These are phyloP conservation scores for Sphecodes monilicornis DNA, from an alignment of 2,888 invertebrate genomes.

Conservation along the genomic window DNA sequence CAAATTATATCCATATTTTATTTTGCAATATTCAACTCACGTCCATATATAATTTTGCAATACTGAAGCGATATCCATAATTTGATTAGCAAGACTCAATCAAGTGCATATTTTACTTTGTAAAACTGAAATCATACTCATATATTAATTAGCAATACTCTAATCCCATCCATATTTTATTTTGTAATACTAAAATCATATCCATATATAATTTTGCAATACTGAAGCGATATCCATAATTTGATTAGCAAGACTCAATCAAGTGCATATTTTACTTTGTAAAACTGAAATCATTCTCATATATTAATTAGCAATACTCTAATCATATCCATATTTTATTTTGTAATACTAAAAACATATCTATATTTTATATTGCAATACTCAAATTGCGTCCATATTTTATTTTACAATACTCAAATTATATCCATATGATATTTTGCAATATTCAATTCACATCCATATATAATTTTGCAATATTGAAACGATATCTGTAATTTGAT, in stretches of 20 bases:
- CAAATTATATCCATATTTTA: too few relatives aligned
- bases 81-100: too few relatives aligned
- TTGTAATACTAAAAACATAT: constrained; percentile 5
- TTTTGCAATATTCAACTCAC: neutral
- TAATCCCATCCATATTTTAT: neutral
- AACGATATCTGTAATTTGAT: too few relatives aligned
- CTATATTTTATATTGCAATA: constrained; percentile 17
- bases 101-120: too few relatives aligned
- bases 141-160: too few relatives aligned
- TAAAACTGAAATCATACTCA: too few relatives aligned
- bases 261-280: neutral
- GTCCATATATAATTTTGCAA: too few relatives aligned
- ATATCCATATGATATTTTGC: constrained; percentile 2
- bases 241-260: neutral
- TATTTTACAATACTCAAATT: neutral
- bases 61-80: too few relatives aligned
- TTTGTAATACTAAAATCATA: neutral
- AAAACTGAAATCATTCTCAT: neutral
- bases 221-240: constrained; percentile 16
- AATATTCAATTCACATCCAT: too few relatives aligned
- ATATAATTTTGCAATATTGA: too few relatives aligned
- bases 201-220: neutral
- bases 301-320: too few relatives aligned
- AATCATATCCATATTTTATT: neutral
- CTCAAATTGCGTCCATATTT: neutral